A percentile compares a stretch with the other conserved stretches of the same genome.
Conservation (phyloP, 2,113 vertebrate species). For the Apteryx mantelli region DNA sequence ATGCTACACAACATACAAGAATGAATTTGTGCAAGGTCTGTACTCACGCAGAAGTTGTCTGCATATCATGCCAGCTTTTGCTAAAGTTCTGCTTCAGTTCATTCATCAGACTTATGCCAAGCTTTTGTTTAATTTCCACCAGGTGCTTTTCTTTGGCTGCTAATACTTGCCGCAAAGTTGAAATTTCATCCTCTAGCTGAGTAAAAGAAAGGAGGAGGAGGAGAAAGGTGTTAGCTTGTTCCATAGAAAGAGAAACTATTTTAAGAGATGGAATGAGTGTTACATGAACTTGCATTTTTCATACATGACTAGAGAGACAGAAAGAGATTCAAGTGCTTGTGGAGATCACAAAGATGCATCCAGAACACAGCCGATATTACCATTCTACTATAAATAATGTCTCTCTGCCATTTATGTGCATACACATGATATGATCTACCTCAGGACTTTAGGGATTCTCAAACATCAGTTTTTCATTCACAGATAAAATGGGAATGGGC, state of each 20-base stretch:
- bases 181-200: conserved; percentile 96
- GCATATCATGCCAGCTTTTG: conserved; percentile 93
- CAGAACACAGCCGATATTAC: not conserved
- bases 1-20: not conserved
- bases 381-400: not conserved
- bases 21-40: not conserved
- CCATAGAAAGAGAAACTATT: not conserved
- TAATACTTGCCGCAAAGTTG: conserved; percentile 91
- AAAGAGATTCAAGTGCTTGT: not conserved
- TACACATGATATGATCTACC: not conserved
- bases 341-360: not conserved
- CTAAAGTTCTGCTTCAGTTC: conserved; percentile 93
- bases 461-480: not conserved
- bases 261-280: not conserved
- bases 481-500: not conserved
- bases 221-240: not conserved
- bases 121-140: conserved; percentile 90
- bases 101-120: conserved; percentile 88
- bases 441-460: not conserved
- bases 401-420: not conserved
- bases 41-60: conserved; percentile 93
- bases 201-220: not conserved
- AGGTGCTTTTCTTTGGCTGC: conserved; percentile 94
- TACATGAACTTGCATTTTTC: not conserved
- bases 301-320: not conserved